A percentile compares a stretch with the other conserved stretches of the same genome.
phyloP scores from a whole-genome alignment of 1,140 invertebrate genomes.

The Zaprionus nigranus region DNA sequence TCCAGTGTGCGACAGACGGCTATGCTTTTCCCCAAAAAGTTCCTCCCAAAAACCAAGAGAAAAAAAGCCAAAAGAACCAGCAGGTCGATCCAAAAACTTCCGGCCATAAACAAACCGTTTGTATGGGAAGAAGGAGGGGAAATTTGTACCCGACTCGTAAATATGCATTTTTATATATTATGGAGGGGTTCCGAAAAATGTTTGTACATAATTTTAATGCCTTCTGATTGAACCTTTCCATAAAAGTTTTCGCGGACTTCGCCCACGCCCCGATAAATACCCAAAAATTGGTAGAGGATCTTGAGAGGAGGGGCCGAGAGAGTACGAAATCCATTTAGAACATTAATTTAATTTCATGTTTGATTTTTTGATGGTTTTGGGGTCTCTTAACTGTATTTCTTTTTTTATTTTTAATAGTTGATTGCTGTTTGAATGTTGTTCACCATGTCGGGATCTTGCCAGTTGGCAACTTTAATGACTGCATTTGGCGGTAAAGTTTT shows the following conservation, averaged over 20 bases:
- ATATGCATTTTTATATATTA: constrained; percentile 63
- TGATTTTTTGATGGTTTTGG: constrained; percentile 66
- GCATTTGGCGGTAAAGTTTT: constrained; percentile 74
- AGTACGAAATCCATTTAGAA: constrained; percentile 35
- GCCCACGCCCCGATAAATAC: constrained; percentile 24
- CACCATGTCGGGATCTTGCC: constrained; percentile 16
- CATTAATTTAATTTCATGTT: constrained; percentile 83
- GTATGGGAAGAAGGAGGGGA: constrained; percentile 3
- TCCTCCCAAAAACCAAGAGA: not conserved
- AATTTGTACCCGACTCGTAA: constrained; percentile 46
- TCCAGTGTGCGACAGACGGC: not conserved
- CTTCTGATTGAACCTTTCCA: constrained; percentile 64
- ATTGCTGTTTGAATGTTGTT: constrained; percentile 57
- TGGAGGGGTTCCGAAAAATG: constrained; percentile 35
- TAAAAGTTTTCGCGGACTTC: constrained; percentile 33
- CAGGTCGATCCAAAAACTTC: constrained; percentile 67
- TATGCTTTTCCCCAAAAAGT: constrained; percentile 9
- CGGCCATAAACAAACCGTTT: constrained; percentile 64
- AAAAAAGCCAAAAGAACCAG: constrained; percentile 33
- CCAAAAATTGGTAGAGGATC: constrained; percentile 23
- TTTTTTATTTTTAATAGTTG: constrained; percentile 65
- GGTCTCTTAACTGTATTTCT: constrained; percentile 41
- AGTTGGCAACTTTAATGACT: constrained; percentile 75
- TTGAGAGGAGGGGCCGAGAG: not conserved
- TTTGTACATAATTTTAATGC: constrained; percentile 80